These are phyloP conservation scores for Epirrhoe tristata DNA, from an alignment of 2,888 invertebrate genomes.

Conservation along the genomic window DNA sequence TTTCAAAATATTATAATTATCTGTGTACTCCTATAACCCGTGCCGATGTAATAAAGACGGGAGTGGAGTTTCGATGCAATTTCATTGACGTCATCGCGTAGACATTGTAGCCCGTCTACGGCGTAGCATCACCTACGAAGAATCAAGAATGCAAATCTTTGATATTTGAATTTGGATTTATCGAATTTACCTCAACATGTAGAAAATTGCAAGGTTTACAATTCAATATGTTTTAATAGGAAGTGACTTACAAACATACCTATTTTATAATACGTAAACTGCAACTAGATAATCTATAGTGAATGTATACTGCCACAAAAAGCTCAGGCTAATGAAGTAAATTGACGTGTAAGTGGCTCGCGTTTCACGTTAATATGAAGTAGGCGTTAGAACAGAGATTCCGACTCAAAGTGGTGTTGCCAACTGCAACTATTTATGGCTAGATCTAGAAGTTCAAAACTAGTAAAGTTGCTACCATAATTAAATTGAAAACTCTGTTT, in stretches of 20 bases:
- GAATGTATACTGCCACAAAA: constrained; percentile 17
- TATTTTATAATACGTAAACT: not conserved
- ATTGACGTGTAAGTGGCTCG: constrained; percentile 48
- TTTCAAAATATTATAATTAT: too few relatives aligned
- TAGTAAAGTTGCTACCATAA: not conserved
- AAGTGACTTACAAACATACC: not conserved
- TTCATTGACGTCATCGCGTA: constrained; percentile 26
- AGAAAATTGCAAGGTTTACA: not conserved
- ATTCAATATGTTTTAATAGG: not conserved
- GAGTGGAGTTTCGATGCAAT: constrained; percentile 11
- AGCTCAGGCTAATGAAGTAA: constrained; percentile 38
- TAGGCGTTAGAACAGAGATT: constrained; percentile 53
- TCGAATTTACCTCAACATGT: not conserved
- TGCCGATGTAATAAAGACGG: not conserved
- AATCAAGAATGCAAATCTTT: not conserved
- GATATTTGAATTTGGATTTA: not conserved
- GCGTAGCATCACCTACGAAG: constrained; percentile 27
- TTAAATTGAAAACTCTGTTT: not conserved
- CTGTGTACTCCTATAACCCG: too few relatives aligned
- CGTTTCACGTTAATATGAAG: constrained; percentile 45
- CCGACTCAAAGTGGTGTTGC: constrained; percentile 35
- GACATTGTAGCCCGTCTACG: constrained; percentile 33
- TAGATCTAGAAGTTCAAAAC: constrained; percentile 10
- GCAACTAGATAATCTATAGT: not conserved
- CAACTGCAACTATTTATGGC: constrained; percentile 6